A percentile compares a stretch with the other conserved stretches of the same genome.
Evolutionary conservation across 2,797 vertebrate species (phyloP).

Genomic region (Leptodactylus fallax): DNA sequence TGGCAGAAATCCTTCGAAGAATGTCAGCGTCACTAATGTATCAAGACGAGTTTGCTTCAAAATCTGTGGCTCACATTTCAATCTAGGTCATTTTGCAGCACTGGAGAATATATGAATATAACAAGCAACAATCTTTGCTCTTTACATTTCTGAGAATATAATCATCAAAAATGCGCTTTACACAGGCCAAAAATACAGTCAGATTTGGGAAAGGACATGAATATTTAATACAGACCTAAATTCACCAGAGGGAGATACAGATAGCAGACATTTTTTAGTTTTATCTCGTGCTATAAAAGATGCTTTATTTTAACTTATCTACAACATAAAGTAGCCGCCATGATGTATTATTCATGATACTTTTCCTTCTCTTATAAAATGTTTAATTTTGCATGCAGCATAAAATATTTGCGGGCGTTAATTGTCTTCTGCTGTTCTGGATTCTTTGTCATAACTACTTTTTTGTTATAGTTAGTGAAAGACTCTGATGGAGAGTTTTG

Average conservation of each 20-base stretch:
- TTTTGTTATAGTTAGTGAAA: slow-evolving; percentile 12
- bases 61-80: slow-evolving; percentile 41
- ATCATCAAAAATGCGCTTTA: slow-evolving; percentile 26
- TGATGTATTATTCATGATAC: slow-evolving; percentile 29
- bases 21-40: slow-evolving; percentile 26
- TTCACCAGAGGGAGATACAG: slow-evolving; percentile 28
- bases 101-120: slow-evolving; percentile 40
- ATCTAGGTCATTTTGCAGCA: slow-evolving; percentile 48
- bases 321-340: slow-evolving; percentile 33
- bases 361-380: slow-evolving; percentile 26
- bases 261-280: slow-evolving; percentile 44
- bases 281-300: slow-evolving; percentile 37
- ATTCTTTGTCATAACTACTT: slow-evolving; percentile 8
- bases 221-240: slow-evolving; percentile 45
- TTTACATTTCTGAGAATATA: slow-evolving; percentile 34
- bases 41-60: slow-evolving; percentile 23
- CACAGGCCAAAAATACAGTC: slow-evolving; percentile 34
- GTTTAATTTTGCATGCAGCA: slow-evolving; percentile 37
- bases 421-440: slow-evolving; percentile 21
- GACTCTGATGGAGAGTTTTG: slow-evolving; percentile 14
- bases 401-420: slow-evolving; percentile 21
- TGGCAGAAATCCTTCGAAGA: slow-evolving; percentile 5
- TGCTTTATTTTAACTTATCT: slow-evolving; percentile 31
- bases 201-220: slow-evolving; percentile 31
- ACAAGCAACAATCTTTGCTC: slow-evolving; percentile 37